phyloP scores from a whole-genome alignment of 1,140 invertebrate genomes.

The Camponotus floridanus region DNA sequence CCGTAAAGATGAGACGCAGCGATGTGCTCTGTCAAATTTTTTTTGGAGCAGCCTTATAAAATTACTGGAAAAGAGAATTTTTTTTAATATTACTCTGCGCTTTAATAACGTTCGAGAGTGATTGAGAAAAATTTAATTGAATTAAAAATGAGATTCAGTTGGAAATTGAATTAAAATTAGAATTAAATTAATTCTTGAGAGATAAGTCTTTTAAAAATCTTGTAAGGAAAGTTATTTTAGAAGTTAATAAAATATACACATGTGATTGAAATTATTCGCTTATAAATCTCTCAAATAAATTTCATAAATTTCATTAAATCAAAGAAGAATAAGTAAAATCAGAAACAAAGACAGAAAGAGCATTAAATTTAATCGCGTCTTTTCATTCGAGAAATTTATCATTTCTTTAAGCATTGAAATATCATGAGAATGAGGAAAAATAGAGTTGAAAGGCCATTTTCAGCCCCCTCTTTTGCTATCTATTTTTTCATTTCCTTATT shows the following conservation, averaged over 20 bases:
- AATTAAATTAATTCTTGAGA: neutral
- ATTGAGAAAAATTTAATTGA: neutral
- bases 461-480: neutral
- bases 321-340: no score
- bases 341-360: neutral
- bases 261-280: no score
- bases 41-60: neutral
- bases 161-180: neutral
- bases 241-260: no score
- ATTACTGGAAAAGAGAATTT: neutral
- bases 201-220: neutral
- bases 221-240: neutral
- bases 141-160: neutral
- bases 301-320: no score
- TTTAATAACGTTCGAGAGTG: neutral
- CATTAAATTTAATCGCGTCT: neutral
- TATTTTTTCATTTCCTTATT: conserved; percentile 10
- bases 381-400: neutral
- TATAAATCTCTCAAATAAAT: no score
- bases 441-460: neutral
- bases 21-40: neutral
- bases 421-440: neutral
- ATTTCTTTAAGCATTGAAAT: neutral
- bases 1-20: neutral
- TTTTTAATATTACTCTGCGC: neutral